A percentile compares a stretch with the other conserved stretches of the same genome.
Conservation (phyloP, 2,888 invertebrate genomes). For the Halictus quadricinctus region DNA sequence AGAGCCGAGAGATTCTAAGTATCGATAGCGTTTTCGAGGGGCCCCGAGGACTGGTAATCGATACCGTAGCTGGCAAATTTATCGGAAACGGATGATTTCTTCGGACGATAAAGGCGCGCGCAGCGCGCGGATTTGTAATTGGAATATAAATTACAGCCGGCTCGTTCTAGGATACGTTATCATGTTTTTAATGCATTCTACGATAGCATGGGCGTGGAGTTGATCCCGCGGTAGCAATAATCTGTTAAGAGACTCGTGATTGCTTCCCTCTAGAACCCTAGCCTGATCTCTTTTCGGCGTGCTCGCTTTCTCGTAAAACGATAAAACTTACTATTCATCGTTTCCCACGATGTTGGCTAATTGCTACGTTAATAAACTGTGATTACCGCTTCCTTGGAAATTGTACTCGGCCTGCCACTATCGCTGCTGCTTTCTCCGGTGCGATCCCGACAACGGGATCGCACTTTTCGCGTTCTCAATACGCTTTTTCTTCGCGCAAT, state of each 20-base stretch:
- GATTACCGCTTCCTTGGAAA: slow-evolving; percentile 47
- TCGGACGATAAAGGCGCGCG: background rate
- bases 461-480: background rate
- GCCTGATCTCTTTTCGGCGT: slow-evolving; percentile 40
- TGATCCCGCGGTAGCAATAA: slow-evolving; percentile 29
- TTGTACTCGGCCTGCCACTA: slow-evolving; percentile 26
- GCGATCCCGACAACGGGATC: slow-evolving; percentile 22
- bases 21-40: slow-evolving; percentile 13
- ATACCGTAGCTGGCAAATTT: slow-evolving; percentile 20
- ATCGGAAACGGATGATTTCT: slow-evolving; percentile 38
- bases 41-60: background rate
- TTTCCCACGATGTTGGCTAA: slow-evolving; percentile 64
- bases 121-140: slow-evolving; percentile 26
- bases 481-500: background rate
- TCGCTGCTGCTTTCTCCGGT: slow-evolving; percentile 55
- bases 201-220: slow-evolving; percentile 27
- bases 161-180: slow-evolving; percentile 47
- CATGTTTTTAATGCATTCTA: slow-evolving; percentile 29
- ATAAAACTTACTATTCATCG: slow-evolving; percentile 48
- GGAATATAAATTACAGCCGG: slow-evolving; percentile 48
- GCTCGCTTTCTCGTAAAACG: slow-evolving; percentile 49
- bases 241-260: slow-evolving; percentile 38
- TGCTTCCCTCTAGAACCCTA: slow-evolving; percentile 17
- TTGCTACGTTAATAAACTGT: slow-evolving; percentile 63
- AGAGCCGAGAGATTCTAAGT: slow-evolving; percentile 8